These are phyloP conservation scores for Bradypodion pumilum DNA, from an alignment of 2,797 vertebrate species.

Conservation along the genomic window DNA sequence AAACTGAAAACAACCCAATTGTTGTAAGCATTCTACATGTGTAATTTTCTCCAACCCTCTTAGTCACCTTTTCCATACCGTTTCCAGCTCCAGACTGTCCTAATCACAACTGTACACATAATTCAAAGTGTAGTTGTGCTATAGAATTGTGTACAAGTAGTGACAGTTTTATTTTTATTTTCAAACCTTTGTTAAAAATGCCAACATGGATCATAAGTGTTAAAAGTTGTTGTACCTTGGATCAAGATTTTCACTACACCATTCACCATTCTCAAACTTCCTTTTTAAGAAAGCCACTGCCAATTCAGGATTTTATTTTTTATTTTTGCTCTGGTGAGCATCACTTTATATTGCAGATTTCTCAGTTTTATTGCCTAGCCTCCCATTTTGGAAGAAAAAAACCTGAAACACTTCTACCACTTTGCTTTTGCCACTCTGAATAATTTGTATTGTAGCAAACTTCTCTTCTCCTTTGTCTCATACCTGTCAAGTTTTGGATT, in stretches of 20 bases:
- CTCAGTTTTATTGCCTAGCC: not conserved
- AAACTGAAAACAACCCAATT: not conserved
- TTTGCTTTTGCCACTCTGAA: not conserved
- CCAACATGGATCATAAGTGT: not conserved
- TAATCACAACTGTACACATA: not conserved
- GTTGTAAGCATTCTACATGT: too few relatives aligned
- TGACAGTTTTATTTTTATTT: not conserved
- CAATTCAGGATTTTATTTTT: too few relatives aligned
- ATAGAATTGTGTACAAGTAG: not conserved
- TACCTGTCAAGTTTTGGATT: too few relatives aligned
- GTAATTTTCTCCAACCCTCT: too few relatives aligned
- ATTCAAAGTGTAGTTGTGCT: not conserved
- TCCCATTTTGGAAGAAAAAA: not conserved
- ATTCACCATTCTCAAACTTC: not conserved
- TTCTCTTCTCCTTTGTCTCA: not conserved
- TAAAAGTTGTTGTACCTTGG: not conserved
- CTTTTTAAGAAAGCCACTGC: not conserved
- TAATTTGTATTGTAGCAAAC: not conserved
- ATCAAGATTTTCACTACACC: not conserved
- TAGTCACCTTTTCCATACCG: not conserved
- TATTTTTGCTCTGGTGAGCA: not conserved
- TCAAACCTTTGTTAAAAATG: not conserved
- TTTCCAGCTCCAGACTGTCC: not conserved
- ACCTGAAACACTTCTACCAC: not conserved
- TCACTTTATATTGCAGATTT: not conserved